Base-by-base conservation (phyloP, 2,113 vertebrate genomes). In the Rhea pennata region DNA sequence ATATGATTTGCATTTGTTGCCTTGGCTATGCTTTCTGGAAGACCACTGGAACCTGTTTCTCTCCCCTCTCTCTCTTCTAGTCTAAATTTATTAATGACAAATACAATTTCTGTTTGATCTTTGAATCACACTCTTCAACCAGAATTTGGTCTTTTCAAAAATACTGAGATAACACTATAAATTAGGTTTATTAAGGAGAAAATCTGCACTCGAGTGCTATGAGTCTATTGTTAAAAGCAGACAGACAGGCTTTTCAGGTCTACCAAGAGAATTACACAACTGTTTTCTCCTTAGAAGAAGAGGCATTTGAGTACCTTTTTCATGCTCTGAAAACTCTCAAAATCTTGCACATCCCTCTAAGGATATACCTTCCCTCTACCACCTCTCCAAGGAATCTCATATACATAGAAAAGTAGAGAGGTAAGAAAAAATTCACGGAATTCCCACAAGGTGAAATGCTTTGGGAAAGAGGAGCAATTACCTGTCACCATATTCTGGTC, bases 241-340 rank as follows among this genome's bases (percentile, higher is more conserved):
- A 91, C 44, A 87, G 88, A 75, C 69, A 59, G 27, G 62, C 16
- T 92, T 92, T 87, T 67, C 44, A 73, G 51, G 74, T 61, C 88
- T 73, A 91, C 44, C 84, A 85, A 94, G 87, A 95, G 95, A 95
- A 87, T 91, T 89, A 61, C 50, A 89, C 87, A 66, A 87, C 54
- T 69, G 56, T 89, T 96, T 93, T 94, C 64, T 62, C 44, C 31
- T 4, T 2, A 82, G 56, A 85, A 92, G 59, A 62, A 66, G 19
- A 89, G 94, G 87, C 59, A 91, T 83, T 91, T 93, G 42, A 85
- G 22, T n/a, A 77, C 16, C 24, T 84, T 66, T 77, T 96, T 92
- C 86, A 95, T 90, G 91, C 96, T 96, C 94, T 96, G 91, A 96
- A 95, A 96, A 93, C 46, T 94, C 92, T 64, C 54, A 82, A 88